phyloP scores from a whole-genome alignment of 2,113 vertebrate genomes.

The Gavialis gangeticus region DNA sequence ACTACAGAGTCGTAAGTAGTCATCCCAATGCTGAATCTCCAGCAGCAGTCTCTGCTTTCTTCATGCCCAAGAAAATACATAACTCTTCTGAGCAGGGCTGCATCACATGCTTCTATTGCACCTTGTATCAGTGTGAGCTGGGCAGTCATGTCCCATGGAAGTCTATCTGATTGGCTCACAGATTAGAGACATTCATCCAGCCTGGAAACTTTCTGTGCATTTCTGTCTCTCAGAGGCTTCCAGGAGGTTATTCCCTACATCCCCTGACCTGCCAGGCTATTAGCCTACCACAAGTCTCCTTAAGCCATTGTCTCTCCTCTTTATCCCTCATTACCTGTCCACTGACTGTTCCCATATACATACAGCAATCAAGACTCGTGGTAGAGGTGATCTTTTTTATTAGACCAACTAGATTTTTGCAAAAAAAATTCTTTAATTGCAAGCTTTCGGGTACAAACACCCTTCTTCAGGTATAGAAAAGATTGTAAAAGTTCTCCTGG shows the following conservation, averaged over 20 bases:
- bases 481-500: no score
- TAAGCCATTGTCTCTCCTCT: background rate
- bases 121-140: background rate
- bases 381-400: no score
- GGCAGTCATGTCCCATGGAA: background rate
- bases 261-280: background rate
- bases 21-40: background rate
- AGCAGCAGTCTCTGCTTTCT: background rate
- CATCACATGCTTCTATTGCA: background rate
- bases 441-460: no score
- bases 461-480: no score
- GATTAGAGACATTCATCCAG: background rate
- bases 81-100: background rate
- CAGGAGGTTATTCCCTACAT: background rate
- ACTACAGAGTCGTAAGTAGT: background rate
- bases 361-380: no score
- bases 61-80: rapidly evolving
- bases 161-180: background rate
- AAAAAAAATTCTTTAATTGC: no score
- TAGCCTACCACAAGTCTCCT: background rate
- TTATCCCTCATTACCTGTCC: background rate
- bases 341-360: no score
- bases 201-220: background rate
- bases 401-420: no score
- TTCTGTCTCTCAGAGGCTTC: background rate